Conservation (phyloP, 2,888 invertebrate genomes). For the Endotricha flammealis region DNA sequence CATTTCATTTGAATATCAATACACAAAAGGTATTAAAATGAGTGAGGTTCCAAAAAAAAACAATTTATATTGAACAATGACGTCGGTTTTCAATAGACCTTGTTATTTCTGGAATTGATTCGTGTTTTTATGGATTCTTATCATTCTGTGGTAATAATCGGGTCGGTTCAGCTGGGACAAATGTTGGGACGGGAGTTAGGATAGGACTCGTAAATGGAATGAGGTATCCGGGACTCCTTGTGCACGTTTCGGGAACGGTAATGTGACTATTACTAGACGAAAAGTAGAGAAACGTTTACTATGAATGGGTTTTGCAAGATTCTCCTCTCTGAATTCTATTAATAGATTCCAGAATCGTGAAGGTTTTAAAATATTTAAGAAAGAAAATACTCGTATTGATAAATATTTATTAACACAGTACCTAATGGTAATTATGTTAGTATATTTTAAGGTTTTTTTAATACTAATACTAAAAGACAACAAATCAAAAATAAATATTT, state of each 20-base stretch:
- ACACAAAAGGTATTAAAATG: conserved; percentile 1
- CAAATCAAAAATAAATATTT: no score
- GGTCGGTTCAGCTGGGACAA: conserved; percentile 42
- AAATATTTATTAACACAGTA: no score
- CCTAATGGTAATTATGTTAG: no score
- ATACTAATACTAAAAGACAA: no score
- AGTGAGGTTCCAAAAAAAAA: conserved; percentile 22
- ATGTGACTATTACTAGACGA: conserved; percentile 28
- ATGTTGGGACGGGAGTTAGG: conserved; percentile 24
- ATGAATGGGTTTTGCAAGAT: no score
- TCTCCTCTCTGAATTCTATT: no score
- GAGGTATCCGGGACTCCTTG: conserved; percentile 41
- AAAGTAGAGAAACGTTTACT: not conserved
- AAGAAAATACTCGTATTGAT: no score
- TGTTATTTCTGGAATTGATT: conserved; percentile 45
- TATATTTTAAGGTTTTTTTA: no score
- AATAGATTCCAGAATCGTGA: no score
- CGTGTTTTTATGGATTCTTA: conserved; percentile 53
- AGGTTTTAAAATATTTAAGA: no score
- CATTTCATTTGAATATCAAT: conserved; percentile 3
- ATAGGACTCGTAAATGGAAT: conserved; percentile 34
- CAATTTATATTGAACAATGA: conserved; percentile 41
- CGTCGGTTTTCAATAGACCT: conserved; percentile 39
- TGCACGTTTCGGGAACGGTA: conserved; percentile 45
- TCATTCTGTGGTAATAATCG: conserved; percentile 51